Conservation (phyloP, 2,888 invertebrate genomes). For the Nomada goodeniana region DNA sequence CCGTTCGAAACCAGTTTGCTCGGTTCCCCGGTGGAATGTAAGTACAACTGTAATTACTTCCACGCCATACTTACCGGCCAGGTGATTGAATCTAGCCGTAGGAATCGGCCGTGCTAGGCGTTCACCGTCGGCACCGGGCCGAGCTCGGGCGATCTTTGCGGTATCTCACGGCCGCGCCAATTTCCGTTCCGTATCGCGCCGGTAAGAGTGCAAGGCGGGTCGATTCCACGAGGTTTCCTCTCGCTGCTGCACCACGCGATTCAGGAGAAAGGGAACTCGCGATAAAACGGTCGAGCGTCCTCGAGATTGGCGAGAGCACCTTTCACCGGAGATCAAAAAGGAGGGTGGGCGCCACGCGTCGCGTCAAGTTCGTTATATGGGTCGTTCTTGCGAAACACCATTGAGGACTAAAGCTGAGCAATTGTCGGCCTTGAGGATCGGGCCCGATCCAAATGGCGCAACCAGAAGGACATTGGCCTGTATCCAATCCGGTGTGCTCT, state of each 20-base stretch:
- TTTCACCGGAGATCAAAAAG: conserved; percentile 66
- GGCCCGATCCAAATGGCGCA: conserved; percentile 61
- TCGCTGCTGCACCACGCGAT: conserved; percentile 28
- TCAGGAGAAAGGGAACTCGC: conserved; percentile 64
- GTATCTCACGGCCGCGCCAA: conserved; percentile 55
- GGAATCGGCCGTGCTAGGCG: conserved; percentile 43
- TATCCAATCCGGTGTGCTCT: conserved; percentile 8
- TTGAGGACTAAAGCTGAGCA: conserved; percentile 63
- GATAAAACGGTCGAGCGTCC: conserved; percentile 68
- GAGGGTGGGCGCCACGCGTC: conserved; percentile 67
- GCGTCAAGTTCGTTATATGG: conserved; percentile 74
- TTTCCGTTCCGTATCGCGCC: conserved; percentile 51
- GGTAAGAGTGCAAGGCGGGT: conserved; percentile 53
- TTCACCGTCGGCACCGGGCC: conserved; percentile 2
- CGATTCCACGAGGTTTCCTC: conserved; percentile 47
- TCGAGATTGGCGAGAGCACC: conserved; percentile 67
- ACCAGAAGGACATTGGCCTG: conserved; percentile 54
- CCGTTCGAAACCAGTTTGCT: conserved; percentile 66
- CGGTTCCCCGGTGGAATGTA: conserved; percentile 67
- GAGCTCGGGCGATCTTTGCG: conserved; percentile 40
- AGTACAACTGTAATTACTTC: conserved; percentile 70
- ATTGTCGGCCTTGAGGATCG: conserved; percentile 71
- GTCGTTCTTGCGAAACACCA: conserved; percentile 70
- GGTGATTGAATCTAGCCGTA: conserved; percentile 65
- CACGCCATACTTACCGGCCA: conserved; percentile 59